Evolutionary conservation across 2,888 invertebrate species (phyloP), one percentile per base, ranked within the genome.

Genomic region (Caradrina kadenii): DNA sequence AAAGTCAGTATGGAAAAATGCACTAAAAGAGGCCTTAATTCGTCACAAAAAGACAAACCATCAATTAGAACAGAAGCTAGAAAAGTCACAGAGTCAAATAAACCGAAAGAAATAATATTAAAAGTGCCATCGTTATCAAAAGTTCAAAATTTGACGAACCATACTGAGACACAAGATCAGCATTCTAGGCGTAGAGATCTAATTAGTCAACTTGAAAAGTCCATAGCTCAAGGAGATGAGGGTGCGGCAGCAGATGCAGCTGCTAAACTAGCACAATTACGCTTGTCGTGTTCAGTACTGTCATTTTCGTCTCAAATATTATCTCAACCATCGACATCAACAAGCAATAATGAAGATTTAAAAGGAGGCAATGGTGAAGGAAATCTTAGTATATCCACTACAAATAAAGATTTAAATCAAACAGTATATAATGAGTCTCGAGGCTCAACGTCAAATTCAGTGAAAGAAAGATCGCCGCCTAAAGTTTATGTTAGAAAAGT

Each of bases 171-270:
- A 56, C 66, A 85, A 52, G 88, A 92, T 73, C 90, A 92, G 55
- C 93, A 94, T 80, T 87, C 89, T 15, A 90, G 87, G 81, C 92
- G 94, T 26, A 90, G 95, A 76, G 89, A 93, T 67, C 88, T 98
- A 78, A 94, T 98, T 81, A 96, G 96, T 88, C 96, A 97, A 90
- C 93, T 98, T 64, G 98, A 98, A 91, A 96, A 96, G 66, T 97
- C 98, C 2, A 98, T 98, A 84, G 97, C 97, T 4, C 97, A 96
- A 87, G 98, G 98, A 10, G 97, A 98, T 85, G 97, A 98, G 91
- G 96, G 96, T 61, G 96, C 97, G 80, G 98, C 98, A 2, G 97
- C 98, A 0, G 96, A 96, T 76, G 96, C 98, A 60, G 98, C 98
- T 0, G 96, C 97, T 79, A 97, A 98, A 90, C 93, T 98, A 80